A percentile compares a stretch with the other conserved stretches of the same genome.
Evolutionary conservation across 2,113 vertebrate genomes (phyloP).

Genomic region (Protobothrops mucrosquamatus): DNA sequence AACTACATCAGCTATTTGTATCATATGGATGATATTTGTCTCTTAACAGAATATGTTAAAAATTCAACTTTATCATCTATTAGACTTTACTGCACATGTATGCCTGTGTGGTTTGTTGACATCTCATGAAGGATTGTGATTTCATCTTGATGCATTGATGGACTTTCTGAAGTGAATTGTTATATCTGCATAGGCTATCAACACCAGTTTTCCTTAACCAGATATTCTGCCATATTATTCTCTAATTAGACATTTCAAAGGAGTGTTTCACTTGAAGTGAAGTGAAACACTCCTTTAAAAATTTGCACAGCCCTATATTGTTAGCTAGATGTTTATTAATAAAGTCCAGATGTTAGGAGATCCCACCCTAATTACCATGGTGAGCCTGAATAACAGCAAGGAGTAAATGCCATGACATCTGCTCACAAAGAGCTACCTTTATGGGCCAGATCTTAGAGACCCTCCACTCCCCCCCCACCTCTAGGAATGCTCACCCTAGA

Average conservation of each 20-base stretch:
- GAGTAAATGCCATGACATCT: neutral
- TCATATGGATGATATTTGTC: neutral
- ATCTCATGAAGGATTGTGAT: neutral
- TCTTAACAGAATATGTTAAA: neutral
- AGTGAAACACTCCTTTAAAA: neutral
- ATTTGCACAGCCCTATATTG: neutral
- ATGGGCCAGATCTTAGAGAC: neutral
- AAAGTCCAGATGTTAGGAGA: neutral
- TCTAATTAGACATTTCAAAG: neutral
- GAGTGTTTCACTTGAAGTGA: neutral
- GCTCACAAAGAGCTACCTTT: neutral
- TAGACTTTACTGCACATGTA: neutral
- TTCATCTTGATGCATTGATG: neutral
- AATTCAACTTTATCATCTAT: neutral
- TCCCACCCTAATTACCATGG: neutral
- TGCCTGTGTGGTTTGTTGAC: neutral
- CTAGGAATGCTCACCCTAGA: neutral
- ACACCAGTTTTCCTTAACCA: neutral
- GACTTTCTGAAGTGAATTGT: neutral
- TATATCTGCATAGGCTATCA: neutral
- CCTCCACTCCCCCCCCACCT: neutral
- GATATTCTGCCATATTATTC: neutral
- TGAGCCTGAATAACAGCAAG: neutral
- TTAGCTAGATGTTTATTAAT: neutral
- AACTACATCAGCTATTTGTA: neutral